phyloP scores from a whole-genome alignment of 2,113 vertebrate genomes.

The Anoura caudifer region DNA sequence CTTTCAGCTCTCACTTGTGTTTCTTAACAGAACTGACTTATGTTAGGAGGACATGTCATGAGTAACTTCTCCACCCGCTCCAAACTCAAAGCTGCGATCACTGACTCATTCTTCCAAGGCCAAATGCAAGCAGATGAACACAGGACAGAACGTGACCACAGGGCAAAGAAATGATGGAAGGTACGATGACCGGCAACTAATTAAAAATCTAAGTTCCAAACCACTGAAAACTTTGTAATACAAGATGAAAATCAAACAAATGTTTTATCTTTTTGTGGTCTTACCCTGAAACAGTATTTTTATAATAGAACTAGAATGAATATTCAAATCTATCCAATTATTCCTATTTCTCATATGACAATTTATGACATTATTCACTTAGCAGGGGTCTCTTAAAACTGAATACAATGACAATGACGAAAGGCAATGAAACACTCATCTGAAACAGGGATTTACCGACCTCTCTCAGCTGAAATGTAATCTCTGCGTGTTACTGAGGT shows the following conservation, averaged over 20 bases:
- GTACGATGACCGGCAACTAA: constrained; percentile 27
- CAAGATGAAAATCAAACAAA: background rate
- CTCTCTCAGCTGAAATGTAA: background rate
- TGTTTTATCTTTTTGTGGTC: background rate
- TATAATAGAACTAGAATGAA: constrained; percentile 7
- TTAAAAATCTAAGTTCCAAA: constrained; percentile 18
- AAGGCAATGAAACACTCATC: background rate
- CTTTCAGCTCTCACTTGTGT: background rate
- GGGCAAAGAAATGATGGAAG: background rate
- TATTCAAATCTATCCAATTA: background rate
- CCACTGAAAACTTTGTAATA: background rate
- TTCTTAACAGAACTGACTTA: background rate
- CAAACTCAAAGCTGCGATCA: background rate
- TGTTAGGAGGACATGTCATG: background rate
- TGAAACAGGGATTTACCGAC: background rate
- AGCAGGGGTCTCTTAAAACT: background rate
- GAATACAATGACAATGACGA: background rate
- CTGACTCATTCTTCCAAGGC: background rate
- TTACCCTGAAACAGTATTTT: constrained; percentile 29
- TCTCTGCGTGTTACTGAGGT: background rate
- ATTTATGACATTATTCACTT: background rate
- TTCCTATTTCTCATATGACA: background rate
- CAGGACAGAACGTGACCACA: background rate
- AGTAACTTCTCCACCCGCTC: constrained; percentile 10
- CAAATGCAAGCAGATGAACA: constrained; percentile 6